Percentiles rank a stretch among this genome's conserved stretches.
Evolutionary conservation across 1,140 invertebrate species (phyloP).

Genomic region (Lysiphlebus fabarum): DNA sequence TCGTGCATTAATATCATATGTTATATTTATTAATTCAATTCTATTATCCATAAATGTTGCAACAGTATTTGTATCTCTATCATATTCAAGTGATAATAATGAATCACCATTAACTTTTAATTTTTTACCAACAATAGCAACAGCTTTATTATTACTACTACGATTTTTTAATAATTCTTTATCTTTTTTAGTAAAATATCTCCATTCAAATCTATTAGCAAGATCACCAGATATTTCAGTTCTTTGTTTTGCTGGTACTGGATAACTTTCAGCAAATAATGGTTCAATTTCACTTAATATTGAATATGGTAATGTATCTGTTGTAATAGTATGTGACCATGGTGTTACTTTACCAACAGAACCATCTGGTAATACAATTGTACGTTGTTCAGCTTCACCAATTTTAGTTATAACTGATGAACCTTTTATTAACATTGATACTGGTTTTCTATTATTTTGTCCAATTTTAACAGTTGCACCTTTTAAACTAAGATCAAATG

Average conservation of each 20-base stretch:
- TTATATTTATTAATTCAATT: conserved; percentile 84
- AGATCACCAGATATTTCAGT: conserved; percentile 85
- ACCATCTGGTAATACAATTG: conserved; percentile 76
- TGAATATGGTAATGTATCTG: conserved; percentile 81
- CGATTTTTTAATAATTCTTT: conserved; percentile 58
- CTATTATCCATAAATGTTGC: conserved; percentile 87
- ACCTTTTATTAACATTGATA: conserved; percentile 83
- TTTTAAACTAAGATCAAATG: conserved; percentile 83
- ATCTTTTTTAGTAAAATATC: conserved; percentile 76
- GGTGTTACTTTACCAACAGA: conserved; percentile 75
- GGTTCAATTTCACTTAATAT: conserved; percentile 80
- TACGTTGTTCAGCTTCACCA: conserved; percentile 77
- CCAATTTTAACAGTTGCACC: conserved; percentile 82
- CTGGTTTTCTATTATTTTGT: conserved; percentile 76
- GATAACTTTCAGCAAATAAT: conserved; percentile 81
- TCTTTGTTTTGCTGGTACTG: conserved; percentile 84
- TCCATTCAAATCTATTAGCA: conserved; percentile 92
- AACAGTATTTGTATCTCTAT: conserved; percentile 83
- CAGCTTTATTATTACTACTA: conserved; percentile 61
- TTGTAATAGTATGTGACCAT: conserved; percentile 79
- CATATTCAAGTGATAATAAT: conserved; percentile 87
- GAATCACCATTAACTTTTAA: conserved; percentile 88
- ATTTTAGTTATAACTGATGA: conserved; percentile 76
- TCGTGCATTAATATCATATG: conserved; percentile 86
- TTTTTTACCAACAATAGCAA: conserved; percentile 80